Conservation (phyloP, 2,113 vertebrate genomes). For the Semnornis frantzii region DNA sequence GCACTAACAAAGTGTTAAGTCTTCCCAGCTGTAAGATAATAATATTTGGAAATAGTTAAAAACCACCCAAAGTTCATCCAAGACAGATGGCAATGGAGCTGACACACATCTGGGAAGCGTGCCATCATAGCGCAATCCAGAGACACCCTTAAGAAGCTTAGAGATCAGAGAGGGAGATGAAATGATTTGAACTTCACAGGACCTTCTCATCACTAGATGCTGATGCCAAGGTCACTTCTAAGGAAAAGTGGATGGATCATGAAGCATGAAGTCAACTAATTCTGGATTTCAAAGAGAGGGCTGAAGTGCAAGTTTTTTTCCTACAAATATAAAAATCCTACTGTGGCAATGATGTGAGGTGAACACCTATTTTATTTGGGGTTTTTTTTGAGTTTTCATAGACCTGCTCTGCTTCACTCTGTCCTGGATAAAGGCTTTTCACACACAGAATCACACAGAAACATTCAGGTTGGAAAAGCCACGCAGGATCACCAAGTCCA, state of each 20-base stretch:
- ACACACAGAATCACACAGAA: too few relatives aligned
- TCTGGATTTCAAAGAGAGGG: background rate
- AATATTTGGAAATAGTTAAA: background rate
- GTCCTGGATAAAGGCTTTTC: background rate
- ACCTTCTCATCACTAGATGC: background rate
- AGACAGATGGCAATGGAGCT: background rate
- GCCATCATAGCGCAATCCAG: background rate
- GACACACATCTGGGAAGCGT: background rate
- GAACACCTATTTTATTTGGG: background rate
- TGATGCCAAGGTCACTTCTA: background rate
- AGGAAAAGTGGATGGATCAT: background rate
- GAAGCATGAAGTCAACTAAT: background rate
- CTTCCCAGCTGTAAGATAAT: background rate
- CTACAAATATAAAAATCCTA: background rate
- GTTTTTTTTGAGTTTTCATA: background rate
- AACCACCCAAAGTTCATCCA: background rate
- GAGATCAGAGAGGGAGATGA: conserved; percentile 11
- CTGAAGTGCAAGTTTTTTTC: background rate
- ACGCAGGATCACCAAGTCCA: too few relatives aligned
- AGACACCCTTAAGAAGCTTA: background rate
- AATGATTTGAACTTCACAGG: background rate
- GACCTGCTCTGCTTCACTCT: background rate
- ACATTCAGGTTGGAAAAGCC: too few relatives aligned
- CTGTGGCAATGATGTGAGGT: background rate
- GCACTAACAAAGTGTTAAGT: background rate